A percentile compares a stretch with the other conserved stretches of the same genome.
Evolutionary conservation across 92 coral and sea anemone species (phyloP).

Genomic region (Micromussa lordhowensis): DNA sequence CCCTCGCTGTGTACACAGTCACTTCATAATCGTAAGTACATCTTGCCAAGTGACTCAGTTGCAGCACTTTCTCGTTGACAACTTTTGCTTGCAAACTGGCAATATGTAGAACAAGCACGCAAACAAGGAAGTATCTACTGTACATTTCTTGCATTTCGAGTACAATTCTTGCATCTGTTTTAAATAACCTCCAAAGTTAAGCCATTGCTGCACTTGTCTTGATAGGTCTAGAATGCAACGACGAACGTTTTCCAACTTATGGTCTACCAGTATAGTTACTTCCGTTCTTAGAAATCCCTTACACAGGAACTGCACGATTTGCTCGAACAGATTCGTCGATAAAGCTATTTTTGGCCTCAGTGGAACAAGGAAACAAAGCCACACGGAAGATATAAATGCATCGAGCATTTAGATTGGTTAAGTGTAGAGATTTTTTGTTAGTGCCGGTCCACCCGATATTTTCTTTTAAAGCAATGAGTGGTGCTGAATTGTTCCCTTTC

Average conservation of each 20-base stretch:
- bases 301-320: background rate
- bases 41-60: slow-evolving; percentile 18
- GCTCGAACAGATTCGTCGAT: background rate
- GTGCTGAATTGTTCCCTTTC: background rate
- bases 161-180: background rate
- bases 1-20: slow-evolving; percentile 84
- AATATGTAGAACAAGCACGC: background rate
- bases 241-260: background rate
- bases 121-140: background rate
- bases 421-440: background rate
- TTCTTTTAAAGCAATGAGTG: background rate
- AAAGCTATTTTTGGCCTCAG: background rate
- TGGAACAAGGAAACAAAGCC: background rate
- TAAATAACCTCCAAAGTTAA: background rate
- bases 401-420: background rate
- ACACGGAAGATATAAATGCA: background rate
- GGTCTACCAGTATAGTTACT: background rate
- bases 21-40: slow-evolving; percentile 89
- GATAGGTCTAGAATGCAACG: background rate
- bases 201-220: background rate
- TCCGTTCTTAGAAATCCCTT: background rate
- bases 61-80: background rate
- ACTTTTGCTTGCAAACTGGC: slow-evolving; percentile 10
- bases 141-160: slow-evolving; percentile 1
- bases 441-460: background rate